Conservation (phyloP, 64 coral and sea anemone species). For the Montipora cactus region DNA sequence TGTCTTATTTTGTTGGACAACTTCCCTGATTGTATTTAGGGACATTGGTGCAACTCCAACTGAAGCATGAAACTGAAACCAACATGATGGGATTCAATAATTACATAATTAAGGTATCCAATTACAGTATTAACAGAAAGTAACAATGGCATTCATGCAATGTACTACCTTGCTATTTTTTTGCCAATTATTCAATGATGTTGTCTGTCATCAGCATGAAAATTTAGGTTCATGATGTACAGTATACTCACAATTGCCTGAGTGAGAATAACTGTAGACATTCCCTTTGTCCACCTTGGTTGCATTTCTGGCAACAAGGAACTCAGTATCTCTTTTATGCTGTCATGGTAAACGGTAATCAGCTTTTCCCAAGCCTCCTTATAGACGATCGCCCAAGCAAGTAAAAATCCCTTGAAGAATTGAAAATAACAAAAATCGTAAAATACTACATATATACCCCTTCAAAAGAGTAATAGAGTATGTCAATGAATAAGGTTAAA, state of each 20-base stretch:
- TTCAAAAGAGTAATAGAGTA: not conserved
- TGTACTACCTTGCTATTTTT: no score
- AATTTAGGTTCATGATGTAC: not conserved
- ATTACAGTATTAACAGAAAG: not conserved
- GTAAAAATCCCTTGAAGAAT: not conserved
- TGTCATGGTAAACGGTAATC: not conserved
- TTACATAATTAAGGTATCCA: not conserved
- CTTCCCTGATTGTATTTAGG: not conserved
- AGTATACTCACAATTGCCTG: not conserved
- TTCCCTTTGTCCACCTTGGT: not conserved
- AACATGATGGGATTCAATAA: no score
- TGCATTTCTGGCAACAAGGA: constrained; percentile 12
- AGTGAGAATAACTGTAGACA: not conserved
- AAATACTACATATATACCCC: not conserved
- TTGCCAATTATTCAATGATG: no score
- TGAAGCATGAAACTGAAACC: constrained; percentile 9
- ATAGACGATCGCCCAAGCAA: not conserved
- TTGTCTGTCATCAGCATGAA: no score
- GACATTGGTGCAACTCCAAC: not conserved
- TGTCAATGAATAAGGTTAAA: not conserved
- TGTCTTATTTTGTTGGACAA: not conserved
- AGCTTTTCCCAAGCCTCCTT: not conserved
- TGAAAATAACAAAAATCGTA: not conserved
- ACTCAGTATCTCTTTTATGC: not conserved
- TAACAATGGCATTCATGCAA: not conserved